These are phyloP conservation scores for Trichonephila clavata DNA, from an alignment of 1,140 invertebrate species.

Conservation along the genomic window DNA sequence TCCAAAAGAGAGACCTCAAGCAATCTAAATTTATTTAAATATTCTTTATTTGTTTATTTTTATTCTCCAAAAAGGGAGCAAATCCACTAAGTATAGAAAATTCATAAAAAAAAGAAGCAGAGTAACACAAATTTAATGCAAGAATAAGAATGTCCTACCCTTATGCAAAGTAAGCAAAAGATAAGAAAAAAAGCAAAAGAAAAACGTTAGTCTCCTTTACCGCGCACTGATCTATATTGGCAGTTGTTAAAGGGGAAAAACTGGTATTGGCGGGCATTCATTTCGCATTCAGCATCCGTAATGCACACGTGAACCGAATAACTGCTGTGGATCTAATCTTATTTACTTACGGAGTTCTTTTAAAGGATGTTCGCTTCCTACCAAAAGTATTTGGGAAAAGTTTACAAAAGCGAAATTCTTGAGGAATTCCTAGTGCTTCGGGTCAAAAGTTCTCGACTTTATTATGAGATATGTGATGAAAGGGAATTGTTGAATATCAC, in stretches of 20 bases:
- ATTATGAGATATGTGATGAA: conserved; percentile 9
- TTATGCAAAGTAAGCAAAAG: background rate
- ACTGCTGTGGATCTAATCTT: background rate
- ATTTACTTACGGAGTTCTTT: conserved; percentile 34
- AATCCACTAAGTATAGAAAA: too few relatives aligned
- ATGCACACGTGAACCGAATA: background rate
- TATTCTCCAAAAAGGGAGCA: too few relatives aligned
- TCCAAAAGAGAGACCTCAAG: too few relatives aligned
- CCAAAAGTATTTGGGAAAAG: conserved; percentile 27
- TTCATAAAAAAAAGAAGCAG: too few relatives aligned
- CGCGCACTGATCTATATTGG: background rate
- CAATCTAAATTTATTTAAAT: too few relatives aligned
- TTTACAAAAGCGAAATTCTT: conserved; percentile 32
- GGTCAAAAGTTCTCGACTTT: background rate
- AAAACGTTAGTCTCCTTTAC: background rate
- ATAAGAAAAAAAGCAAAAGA: background rate
- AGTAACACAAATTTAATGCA: background rate
- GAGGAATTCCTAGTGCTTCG: background rate
- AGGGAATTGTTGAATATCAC: conserved; percentile 16
- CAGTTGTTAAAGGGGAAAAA: background rate
- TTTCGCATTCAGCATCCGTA: conserved; percentile 23
- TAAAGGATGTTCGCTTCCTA: background rate
- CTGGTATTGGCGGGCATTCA: background rate
- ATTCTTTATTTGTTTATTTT: too few relatives aligned
- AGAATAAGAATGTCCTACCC: background rate